Percentiles rank a stretch among this genome's conserved stretches.
These are phyloP conservation scores for Phasianus colchicus DNA, from an alignment of 2,113 vertebrate genomes.

Conservation along the genomic window DNA sequence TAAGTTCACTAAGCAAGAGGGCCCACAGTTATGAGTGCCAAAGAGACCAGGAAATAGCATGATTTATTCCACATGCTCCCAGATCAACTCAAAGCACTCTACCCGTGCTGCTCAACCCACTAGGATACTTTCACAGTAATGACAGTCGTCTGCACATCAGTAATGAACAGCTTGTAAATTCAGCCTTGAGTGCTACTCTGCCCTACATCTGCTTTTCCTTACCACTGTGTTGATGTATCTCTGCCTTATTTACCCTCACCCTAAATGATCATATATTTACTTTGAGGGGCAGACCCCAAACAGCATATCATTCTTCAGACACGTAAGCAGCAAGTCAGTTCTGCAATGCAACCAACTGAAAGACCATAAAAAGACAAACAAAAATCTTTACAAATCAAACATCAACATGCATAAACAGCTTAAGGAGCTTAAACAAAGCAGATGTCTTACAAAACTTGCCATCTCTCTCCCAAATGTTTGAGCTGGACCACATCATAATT, in stretches of 20 bases:
- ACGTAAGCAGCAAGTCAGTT: neutral
- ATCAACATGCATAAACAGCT: neutral
- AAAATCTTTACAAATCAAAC: neutral
- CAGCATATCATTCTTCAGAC: neutral
- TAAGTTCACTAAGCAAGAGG: fast-evolving
- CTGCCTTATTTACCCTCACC: neutral
- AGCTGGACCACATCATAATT: neutral
- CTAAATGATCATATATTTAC: neutral
- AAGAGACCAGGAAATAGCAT: neutral
- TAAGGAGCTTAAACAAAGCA: neutral
- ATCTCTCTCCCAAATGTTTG: neutral
- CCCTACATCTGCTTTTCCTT: constrained; percentile 28
- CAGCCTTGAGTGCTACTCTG: neutral
- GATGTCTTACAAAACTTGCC: neutral
- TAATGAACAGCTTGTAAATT: neutral
- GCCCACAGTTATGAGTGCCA: neutral
- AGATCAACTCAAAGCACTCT: neutral
- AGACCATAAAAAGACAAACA: neutral
- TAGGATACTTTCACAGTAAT: neutral
- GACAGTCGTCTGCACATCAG: neutral
- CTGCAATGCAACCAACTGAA: constrained; percentile 1
- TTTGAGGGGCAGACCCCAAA: neutral
- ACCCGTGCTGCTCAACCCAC: neutral
- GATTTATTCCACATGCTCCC: neutral
- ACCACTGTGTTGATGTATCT: constrained; percentile 5